Evolutionary conservation across 2,113 vertebrate species (phyloP).

Genomic region (Zosterops hypoxanthus): DNA sequence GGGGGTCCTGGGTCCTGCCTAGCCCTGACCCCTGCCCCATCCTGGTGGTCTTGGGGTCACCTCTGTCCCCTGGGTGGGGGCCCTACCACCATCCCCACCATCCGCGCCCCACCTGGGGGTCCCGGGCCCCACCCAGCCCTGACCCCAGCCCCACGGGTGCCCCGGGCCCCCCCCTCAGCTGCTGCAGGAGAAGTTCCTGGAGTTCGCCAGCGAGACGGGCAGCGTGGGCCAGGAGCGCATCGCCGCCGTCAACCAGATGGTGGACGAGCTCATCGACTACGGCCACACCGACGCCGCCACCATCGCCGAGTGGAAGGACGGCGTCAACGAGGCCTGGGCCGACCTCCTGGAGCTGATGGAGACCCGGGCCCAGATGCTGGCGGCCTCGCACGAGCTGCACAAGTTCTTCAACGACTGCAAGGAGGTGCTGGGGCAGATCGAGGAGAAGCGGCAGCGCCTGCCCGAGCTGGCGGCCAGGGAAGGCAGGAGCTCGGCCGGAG

Average conservation of each 20-base stretch:
- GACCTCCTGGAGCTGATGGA: slow-evolving; percentile 96
- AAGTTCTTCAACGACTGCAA: slow-evolving; percentile 94
- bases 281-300: slow-evolving; percentile 90
- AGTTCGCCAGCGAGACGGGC: slow-evolving; percentile 89
- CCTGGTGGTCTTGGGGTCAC: not conserved
- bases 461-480: slow-evolving; percentile 82
- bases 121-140: not conserved
- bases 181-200: slow-evolving; percentile 94
- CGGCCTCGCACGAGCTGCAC: slow-evolving; percentile 91
- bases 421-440: slow-evolving; percentile 88
- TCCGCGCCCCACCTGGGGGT: too few species aligned
- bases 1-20: too few species aligned
- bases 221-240: slow-evolving; percentile 88
- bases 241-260: slow-evolving; percentile 93
- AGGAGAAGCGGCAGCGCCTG: slow-evolving; percentile 87
- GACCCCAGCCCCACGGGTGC: fast-evolving
- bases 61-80: not conserved
- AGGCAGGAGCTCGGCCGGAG: slow-evolving; percentile 79
- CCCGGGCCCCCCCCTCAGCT: slow-evolving; percentile 14
- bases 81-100: too few species aligned
- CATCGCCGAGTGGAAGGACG: slow-evolving; percentile 97
- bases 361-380: slow-evolving; percentile 90
- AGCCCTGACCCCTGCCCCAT: too few species aligned
- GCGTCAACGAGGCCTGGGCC: slow-evolving; percentile 94
- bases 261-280: slow-evolving; percentile 94